These are phyloP conservation scores for honey bee (Apis mellifera) DNA, from an alignment of 1,140 invertebrate genomes.

Conservation along the genomic window DNA sequence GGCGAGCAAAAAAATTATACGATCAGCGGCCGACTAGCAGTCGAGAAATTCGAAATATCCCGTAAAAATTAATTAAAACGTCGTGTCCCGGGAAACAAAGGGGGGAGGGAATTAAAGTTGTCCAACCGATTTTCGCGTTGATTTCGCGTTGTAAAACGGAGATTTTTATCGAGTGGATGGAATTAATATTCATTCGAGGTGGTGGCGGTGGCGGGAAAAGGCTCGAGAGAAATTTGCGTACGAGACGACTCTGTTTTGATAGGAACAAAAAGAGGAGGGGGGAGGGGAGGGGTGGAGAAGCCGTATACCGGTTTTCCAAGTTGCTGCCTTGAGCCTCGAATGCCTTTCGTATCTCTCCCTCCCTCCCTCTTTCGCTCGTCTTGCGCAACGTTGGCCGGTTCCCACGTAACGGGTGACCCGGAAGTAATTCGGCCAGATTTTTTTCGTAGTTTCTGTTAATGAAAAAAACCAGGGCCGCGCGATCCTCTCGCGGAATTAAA, in stretches of 20 bases:
- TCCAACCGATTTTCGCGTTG: no score
- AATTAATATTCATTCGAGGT: constrained; percentile 26
- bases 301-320: constrained; percentile 27
- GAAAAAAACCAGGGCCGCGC: background rate
- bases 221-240: constrained; percentile 15
- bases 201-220: background rate
- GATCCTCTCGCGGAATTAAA: constrained; percentile 23
- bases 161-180: background rate
- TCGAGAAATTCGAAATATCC: background rate
- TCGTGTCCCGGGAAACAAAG: background rate
- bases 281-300: background rate
- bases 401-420: constrained; percentile 31
- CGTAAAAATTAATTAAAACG: background rate
- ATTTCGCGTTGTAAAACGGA: no score
- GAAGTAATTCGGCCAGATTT: background rate
- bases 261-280: background rate
- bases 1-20: no score
- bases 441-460: constrained; percentile 16
- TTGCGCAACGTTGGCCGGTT: constrained; percentile 13
- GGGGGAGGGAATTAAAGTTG: background rate
- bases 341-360: constrained; percentile 21
- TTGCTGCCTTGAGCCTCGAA: constrained; percentile 25
- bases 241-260: constrained; percentile 39
- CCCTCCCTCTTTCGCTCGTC: constrained; percentile 32
- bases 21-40: no score